These are phyloP conservation scores for Aphrophora alni DNA, from an alignment of 2,888 invertebrate species.

Conservation along the genomic window DNA sequence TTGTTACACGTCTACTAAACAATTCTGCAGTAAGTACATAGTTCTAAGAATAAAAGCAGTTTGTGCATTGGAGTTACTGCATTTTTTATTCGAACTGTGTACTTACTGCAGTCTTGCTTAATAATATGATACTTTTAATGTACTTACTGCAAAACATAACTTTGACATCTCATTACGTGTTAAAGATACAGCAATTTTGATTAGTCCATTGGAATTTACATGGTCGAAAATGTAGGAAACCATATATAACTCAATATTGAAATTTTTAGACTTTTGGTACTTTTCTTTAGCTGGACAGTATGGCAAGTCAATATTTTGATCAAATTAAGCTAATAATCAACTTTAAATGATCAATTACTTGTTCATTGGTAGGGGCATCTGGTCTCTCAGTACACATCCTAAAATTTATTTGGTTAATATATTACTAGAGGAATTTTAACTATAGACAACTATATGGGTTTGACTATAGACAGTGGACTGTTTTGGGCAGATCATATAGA, in stretches of 20 bases:
- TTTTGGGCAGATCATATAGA: no score
- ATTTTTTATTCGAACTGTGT: background rate
- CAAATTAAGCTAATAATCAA: no score
- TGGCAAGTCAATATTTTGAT: no score
- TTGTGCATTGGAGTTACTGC: constrained; percentile 16
- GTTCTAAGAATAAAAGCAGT: constrained; percentile 15
- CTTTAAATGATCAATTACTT: no score
- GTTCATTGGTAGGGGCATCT: no score
- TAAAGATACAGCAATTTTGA: constrained; percentile 10
- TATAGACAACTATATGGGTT: no score
- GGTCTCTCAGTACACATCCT: no score
- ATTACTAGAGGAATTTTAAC: no score
- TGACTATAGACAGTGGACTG: no score
- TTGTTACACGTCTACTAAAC: constrained; percentile 6
- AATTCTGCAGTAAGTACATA: constrained; percentile 14
- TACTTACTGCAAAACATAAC: constrained; percentile 2
- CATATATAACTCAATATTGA: constrained; percentile 18
- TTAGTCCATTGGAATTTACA: background rate
- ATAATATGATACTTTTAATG: constrained; percentile 18
- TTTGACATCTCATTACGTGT: background rate
- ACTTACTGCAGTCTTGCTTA: constrained; percentile 15
- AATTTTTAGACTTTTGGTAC: constrained; percentile 13
- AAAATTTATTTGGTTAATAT: no score
- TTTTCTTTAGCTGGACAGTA: constrained; percentile 18
- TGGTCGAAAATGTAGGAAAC: constrained; percentile 11